Conservation (phyloP, 2,888 invertebrate species). For the Platerodrilus igneus region DNA sequence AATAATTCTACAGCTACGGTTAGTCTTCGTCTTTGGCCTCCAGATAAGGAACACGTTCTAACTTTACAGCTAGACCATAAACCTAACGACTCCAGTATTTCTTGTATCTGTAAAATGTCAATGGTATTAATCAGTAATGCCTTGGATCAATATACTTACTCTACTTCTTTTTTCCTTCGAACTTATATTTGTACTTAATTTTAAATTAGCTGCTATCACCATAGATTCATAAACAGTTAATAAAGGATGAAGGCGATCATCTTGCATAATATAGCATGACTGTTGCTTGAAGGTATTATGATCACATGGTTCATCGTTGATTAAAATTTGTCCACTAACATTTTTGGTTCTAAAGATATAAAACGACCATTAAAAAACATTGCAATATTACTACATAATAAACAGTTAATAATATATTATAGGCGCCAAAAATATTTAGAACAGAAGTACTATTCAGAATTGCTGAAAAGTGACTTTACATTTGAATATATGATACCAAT, state of each 20-base stretch:
- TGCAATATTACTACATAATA: no score
- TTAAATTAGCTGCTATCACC: constrained; percentile 80
- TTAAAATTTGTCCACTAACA: constrained; percentile 62
- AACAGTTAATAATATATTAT: no score
- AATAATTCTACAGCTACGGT: constrained; percentile 88
- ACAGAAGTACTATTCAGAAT: no score
- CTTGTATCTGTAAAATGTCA: constrained; percentile 72
- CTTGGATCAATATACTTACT: constrained; percentile 50
- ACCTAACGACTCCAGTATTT: constrained; percentile 73
- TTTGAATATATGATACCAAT: no score
- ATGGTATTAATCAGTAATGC: constrained; percentile 10
- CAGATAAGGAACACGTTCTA: constrained; percentile 69
- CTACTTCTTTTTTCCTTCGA: constrained; percentile 59
- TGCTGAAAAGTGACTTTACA: no score
- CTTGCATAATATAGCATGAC: constrained; percentile 88
- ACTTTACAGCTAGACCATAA: constrained; percentile 64
- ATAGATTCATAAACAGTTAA: constrained; percentile 84
- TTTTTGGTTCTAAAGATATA: constrained; percentile 44
- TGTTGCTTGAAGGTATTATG: constrained; percentile 66
- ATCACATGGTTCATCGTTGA: constrained; percentile 68
- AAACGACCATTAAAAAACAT: no score
- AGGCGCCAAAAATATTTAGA: no score
- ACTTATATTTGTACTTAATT: constrained; percentile 65
- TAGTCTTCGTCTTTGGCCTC: constrained; percentile 85
- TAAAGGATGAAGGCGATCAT: constrained; percentile 74